phyloP scores from a whole-genome alignment of 2,888 invertebrate genomes.

The Pristionchus entomophagus region DNA sequence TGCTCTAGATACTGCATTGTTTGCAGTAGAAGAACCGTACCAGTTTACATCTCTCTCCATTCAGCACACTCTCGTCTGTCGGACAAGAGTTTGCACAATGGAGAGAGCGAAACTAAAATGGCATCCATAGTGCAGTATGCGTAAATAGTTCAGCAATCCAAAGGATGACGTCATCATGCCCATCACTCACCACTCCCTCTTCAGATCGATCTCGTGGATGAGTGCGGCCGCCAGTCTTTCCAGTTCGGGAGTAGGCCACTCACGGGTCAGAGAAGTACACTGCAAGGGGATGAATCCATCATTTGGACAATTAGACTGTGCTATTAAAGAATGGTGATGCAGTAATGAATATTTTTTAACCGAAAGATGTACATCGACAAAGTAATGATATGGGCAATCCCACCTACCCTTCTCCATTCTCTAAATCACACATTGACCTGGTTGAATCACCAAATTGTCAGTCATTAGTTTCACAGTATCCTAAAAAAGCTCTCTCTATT shows the following conservation, averaged over 20 bases:
- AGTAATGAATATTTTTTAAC: background rate
- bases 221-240: conserved; percentile 68
- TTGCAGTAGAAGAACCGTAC: no score
- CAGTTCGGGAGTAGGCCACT: conserved; percentile 68
- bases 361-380: background rate
- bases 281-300: background rate
- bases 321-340: no score
- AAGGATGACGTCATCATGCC: background rate
- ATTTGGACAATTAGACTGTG: background rate
- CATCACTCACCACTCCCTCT: conserved; percentile 48
- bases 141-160: background rate
- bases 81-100: no score
- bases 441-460: background rate
- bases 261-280: conserved; percentile 17
- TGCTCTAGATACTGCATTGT: no score
- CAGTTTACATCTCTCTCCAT: no score
- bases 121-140: background rate
- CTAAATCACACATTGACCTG: background rate
- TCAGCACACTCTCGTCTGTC: no score
- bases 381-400: background rate
- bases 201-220: conserved; percentile 61
- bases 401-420: background rate
- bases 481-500: no score
- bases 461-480: no score
- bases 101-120: no score